These are phyloP conservation scores for Neosilurus hyrtlii DNA, from an alignment of 2,797 vertebrate species.

Conservation along the genomic window DNA sequence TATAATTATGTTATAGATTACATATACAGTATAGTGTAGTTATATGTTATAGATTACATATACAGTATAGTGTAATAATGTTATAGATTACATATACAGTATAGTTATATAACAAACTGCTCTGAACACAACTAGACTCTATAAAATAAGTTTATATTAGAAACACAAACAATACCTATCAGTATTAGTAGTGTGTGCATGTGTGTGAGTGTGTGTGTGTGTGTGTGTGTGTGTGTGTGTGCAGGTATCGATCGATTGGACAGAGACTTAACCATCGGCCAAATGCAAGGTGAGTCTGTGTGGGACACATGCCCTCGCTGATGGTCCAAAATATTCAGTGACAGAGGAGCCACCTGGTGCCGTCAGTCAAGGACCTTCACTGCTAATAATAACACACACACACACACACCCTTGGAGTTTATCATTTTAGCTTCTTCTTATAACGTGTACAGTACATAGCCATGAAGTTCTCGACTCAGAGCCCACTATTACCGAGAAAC, in stretches of 20 bases:
- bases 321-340: not conserved
- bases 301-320: not conserved
- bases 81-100: too few relatives aligned
- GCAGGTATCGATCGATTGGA: conserved; percentile 71
- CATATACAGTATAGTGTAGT: too few relatives aligned
- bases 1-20: too few relatives aligned
- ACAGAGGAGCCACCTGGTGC: conserved; percentile 55
- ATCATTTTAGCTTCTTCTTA: not conserved
- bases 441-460: not conserved
- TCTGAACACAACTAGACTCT: not conserved
- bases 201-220: too few relatives aligned
- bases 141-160: not conserved
- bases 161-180: not conserved
- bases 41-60: too few relatives aligned
- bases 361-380: conserved; percentile 52
- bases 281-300: conserved; percentile 66
- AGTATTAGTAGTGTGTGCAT: too few relatives aligned
- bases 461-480: not conserved
- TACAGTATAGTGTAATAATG: too few relatives aligned
- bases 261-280: conserved; percentile 70
- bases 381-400: conserved; percentile 29
- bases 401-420: not conserved
- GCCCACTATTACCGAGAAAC: not conserved
- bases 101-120: too few relatives aligned
- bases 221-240: conserved; percentile 24